Evolutionary conservation across 2,797 vertebrate species (phyloP).

Genomic region (Ceryle rudis): DNA sequence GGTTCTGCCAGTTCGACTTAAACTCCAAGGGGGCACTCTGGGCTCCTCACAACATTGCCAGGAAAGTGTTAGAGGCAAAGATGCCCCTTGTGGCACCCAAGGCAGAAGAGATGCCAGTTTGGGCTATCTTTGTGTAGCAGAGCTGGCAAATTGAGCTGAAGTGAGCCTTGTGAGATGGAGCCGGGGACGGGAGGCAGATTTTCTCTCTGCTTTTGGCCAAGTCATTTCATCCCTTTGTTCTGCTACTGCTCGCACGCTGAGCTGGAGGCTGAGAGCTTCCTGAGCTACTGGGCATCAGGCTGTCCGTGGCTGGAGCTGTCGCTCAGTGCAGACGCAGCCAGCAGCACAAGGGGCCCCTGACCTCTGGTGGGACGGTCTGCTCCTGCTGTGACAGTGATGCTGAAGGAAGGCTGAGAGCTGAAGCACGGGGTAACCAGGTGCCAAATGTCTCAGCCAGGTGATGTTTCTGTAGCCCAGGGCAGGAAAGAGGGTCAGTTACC

Average conservation of each 20-base stretch:
- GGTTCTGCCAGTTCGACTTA: not conserved
- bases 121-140: not conserved
- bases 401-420: not conserved
- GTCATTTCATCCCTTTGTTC: not conserved
- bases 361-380: not conserved
- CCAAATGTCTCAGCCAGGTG: not conserved
- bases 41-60: not conserved
- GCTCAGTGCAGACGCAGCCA: not conserved
- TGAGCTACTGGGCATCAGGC: not conserved
- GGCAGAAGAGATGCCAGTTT: not conserved
- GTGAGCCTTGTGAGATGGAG: not conserved
- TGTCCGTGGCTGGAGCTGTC: not conserved
- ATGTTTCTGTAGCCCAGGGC: not conserved
- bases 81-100: not conserved
- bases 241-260: accelerated
- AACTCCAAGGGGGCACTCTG: not conserved
- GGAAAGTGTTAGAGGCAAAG: not conserved
- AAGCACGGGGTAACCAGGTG: not conserved
- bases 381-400: not conserved
- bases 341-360: not conserved
- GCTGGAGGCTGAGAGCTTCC: not conserved
- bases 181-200: not conserved
- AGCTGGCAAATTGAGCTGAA: not conserved
- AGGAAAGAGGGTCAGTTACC: not conserved
- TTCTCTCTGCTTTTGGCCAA: not conserved